Base-by-base conservation (phyloP, 2,113 vertebrate genomes). In the Pterocles orientalis region DNA sequence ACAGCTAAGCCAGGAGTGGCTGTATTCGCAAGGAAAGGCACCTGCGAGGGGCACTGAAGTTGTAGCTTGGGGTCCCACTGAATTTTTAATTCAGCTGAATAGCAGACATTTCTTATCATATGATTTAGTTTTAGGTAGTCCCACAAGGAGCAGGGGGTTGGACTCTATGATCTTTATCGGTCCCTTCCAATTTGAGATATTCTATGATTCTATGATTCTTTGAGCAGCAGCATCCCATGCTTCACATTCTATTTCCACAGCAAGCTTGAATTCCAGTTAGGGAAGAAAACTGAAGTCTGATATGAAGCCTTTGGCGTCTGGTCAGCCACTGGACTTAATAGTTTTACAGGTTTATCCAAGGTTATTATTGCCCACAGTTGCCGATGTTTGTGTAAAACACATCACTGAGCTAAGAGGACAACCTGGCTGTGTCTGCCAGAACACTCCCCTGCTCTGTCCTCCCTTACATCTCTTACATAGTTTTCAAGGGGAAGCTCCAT, bases 301-400 rank as follows among this genome's bases (percentile, higher is more conserved):
- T 25, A 51, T 47, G 39, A 8, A 60, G 51, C 56, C 41, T 66
- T 56, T 39, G 51, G 82, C 58, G 72, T 51, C 39, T 64, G 72
- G n/a, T 36, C 70, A 88, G 66, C 28, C 78, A 56, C 36, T 20
- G 26, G 13, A 70, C 14, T 11, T 61, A 24, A 57, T 11, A 18
- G 54, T 71, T 86, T 92, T 84, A 36, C 69, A 82, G 18, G 6
- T 78, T 70, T 75, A 69, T 78, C 54, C 12, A 36, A 25, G 20
- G 9, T 66, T 85, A 26, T 66, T 70, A 76, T 41, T 3, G 0
- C 43, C 1, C 3, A 47, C 0, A 4, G 12, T 8, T 92, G 16
- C 18, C 2, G 4, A 10, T 31, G 2, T 25, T 81, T 53, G 20
- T 26, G 36, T 62, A 18, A 16, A 76, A 69, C 9, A 25, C 50